Conservation (phyloP, 37 sponge, comb jelly and placozoan species). For the Axinella damicornis region DNA sequence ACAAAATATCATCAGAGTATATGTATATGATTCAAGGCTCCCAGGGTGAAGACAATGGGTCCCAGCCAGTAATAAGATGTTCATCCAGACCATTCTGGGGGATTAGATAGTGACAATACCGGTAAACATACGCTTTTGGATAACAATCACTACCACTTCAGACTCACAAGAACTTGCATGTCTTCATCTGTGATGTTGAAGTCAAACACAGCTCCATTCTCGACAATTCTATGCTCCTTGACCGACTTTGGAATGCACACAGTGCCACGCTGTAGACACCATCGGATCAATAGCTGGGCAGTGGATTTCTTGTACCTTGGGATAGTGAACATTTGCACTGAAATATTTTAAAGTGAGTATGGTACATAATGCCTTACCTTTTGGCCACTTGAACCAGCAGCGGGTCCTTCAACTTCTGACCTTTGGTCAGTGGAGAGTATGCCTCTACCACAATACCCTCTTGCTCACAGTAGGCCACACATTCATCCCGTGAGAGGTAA, state of each 20-base stretch:
- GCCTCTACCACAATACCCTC: conserved; percentile 75
- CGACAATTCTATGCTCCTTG: conserved; percentile 73
- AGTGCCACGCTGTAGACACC: conserved; percentile 84
- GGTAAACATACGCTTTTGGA: too few relatives aligned
- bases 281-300: conserved; percentile 87
- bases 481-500: conserved; percentile 71
- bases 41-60: conserved; percentile 42
- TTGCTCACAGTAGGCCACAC: conserved; percentile 67
- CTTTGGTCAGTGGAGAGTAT: conserved; percentile 85
- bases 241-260: conserved; percentile 82
- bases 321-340: background rate
- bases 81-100: conserved; percentile 38
- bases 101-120: too few relatives aligned
- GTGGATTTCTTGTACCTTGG: conserved; percentile 70
- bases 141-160: too few relatives aligned
- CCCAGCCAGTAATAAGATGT: conserved; percentile 55
- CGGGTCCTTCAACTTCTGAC: conserved; percentile 63
- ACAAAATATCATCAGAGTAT: too few relatives aligned
- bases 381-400: conserved; percentile 60
- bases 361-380: conserved; percentile 51
- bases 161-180: conserved; percentile 72
- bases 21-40: background rate
- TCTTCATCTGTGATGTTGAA: conserved; percentile 80
- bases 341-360: background rate
- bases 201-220: conserved; percentile 88